Percentiles rank a stretch among this genome's conserved stretches.
Conservation (phyloP, 2,797 vertebrate species). For the Lerista edwardsae region DNA sequence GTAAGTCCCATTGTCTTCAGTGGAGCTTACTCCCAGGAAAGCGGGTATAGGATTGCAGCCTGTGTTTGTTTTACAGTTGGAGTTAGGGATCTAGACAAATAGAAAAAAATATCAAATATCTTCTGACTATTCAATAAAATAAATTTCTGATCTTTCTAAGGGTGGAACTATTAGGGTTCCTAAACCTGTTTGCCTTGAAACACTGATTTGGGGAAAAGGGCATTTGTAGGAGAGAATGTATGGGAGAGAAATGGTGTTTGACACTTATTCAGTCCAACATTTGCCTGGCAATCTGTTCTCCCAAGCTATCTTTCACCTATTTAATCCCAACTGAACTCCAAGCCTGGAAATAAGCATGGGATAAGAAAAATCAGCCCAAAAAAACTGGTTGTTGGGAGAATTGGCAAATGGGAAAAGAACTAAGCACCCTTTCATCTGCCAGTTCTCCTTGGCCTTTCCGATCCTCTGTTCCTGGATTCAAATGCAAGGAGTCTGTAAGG, state of each 20-base stretch:
- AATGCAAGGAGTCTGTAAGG: neutral
- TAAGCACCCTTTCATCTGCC: neutral
- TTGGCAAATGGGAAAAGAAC: neutral
- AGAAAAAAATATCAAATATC: too few species aligned
- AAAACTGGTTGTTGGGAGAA: neutral
- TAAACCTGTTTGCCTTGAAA: neutral
- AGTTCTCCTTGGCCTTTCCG: neutral
- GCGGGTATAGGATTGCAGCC: neutral
- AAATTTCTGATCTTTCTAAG: neutral
- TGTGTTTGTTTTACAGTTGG: neutral
- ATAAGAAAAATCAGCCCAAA: neutral
- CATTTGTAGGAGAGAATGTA: neutral
- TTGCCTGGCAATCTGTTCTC: neutral
- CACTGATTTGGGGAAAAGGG: neutral
- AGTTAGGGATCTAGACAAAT: neutral
- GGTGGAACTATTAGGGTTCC: neutral
- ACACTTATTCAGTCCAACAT: neutral
- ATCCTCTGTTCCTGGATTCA: neutral
- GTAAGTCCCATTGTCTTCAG: too few species aligned
- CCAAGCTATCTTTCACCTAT: neutral
- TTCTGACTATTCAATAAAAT: neutral
- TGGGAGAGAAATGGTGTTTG: too few species aligned
- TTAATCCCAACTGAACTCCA: neutral
- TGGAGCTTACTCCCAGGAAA: too few species aligned
- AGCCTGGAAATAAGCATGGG: neutral